Evolutionary conservation across 2,797 vertebrate species (phyloP).

Genomic region (Gallinago stenura): DNA sequence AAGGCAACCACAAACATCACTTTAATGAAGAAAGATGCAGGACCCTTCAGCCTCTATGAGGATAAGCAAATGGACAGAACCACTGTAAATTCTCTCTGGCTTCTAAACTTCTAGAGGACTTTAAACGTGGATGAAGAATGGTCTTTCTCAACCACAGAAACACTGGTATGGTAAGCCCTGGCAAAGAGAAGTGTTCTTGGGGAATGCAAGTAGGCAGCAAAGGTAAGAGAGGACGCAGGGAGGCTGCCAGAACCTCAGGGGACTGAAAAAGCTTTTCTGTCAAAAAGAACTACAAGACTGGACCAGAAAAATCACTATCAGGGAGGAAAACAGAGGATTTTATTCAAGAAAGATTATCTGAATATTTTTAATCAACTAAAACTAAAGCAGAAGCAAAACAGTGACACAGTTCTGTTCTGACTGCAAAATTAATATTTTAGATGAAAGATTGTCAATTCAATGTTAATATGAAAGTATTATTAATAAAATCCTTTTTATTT

Average conservation of each 20-base stretch:
- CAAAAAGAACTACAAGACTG: not conserved
- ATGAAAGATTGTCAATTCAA: not conserved
- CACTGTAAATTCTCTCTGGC: not conserved
- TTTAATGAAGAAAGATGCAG: not conserved
- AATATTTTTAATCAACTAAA: not conserved
- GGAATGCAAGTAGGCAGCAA: not conserved
- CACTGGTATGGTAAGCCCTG: not conserved
- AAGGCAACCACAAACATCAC: not conserved
- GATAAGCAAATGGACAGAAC: not conserved
- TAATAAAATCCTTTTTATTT: not conserved
- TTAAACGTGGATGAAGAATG: rapidly evolving
- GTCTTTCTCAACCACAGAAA: not conserved
- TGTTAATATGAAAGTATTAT: not conserved
- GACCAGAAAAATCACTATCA: not conserved
- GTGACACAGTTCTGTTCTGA: not conserved
- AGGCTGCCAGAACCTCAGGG: not conserved
- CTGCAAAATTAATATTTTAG: not conserved
- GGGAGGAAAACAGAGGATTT: not conserved
- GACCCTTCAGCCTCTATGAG: not conserved
- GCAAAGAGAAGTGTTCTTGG: not conserved
- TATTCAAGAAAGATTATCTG: not conserved
- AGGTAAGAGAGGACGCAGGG: not conserved
- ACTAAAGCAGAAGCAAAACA: not conserved
- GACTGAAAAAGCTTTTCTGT: not conserved
- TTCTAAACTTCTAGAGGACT: not conserved